Percentiles rank a stretch among this genome's conserved stretches.
Conservation (phyloP, 2,797 vertebrate species). For the Cyprinodon diabolis region DNA sequence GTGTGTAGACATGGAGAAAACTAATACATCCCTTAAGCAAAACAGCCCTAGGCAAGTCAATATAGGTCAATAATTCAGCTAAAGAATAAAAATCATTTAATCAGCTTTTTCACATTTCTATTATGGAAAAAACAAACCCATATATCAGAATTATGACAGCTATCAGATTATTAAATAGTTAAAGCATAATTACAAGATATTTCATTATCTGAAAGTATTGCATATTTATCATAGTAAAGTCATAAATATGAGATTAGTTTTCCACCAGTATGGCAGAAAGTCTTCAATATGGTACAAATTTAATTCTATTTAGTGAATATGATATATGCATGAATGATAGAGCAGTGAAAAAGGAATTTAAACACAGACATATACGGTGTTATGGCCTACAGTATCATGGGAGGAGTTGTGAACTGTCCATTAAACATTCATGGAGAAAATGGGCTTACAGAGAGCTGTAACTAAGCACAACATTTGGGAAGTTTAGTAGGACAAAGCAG, state of each 20-base stretch:
- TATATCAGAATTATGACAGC: no score
- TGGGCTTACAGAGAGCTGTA: not conserved
- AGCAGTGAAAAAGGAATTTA: not conserved
- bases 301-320: no score
- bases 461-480: not conserved
- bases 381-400: not conserved
- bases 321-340: not conserved
- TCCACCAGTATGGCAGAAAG: no score
- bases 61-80: not conserved
- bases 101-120: no score
- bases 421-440: not conserved
- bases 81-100: no score
- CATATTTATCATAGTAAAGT: no score
- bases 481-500: constrained; percentile 2
- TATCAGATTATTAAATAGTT: no score
- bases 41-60: not conserved
- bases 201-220: no score
- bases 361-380: not conserved
- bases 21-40: not conserved
- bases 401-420: not conserved
- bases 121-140: no score
- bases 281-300: no score
- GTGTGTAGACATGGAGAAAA: not conserved
- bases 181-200: no score
- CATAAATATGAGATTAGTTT: no score